Base-by-base conservation (phyloP, 2,888 invertebrate species). In the Linnaemya tessellans region DNA sequence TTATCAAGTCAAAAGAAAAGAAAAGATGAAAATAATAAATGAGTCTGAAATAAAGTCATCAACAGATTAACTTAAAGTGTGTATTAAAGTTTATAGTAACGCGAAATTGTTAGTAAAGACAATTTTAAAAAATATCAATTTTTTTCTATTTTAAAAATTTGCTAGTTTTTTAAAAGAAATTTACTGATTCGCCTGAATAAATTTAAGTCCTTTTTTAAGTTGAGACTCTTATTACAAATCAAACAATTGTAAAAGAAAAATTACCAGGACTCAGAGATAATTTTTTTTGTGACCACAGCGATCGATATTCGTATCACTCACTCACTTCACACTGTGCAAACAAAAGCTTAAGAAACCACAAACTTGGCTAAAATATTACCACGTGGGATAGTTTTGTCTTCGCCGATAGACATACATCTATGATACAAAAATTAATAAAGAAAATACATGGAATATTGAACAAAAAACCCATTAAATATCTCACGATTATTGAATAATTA, bases 401-500 rank as follows among this genome's bases (percentile, higher is more conserved):
- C 38, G 8, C 41, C 49, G 8, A 54, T 20, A 22, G 22, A 3
- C 8, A 54, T 0, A 54, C 20, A 54, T 54, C 22, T 22, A 22
- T 54, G 1, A 54, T 2, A 25, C 0, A 25, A 54, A 54, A 22
- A 54, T 54, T 54, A 13, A 54, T 22, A 54, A 54, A 54, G 4
- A 22, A 25, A 54, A 54, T 22, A 54, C 10, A 54, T 54, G 5
- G 20, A 22, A 20, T 1, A 1, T n/a, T 54, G 4, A 3, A 54
- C 5, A 25, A 35, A 67, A 74, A 58, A 41, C 18, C 49, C 20
- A 49, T 73, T 73, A 80, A 65, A 65, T 73, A 60, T 67, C 82
- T 82, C 70, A 77, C 77, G 82, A 77, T 71, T 82, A 82, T 82
- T 82, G 49, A 82, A 82, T 77, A 77, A 82, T 82, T 77, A 82